Percentiles rank a stretch among this genome's conserved stretches.
phyloP scores from a whole-genome alignment of 1,140 invertebrate genomes.

The Stegodyphus dumicola region DNA sequence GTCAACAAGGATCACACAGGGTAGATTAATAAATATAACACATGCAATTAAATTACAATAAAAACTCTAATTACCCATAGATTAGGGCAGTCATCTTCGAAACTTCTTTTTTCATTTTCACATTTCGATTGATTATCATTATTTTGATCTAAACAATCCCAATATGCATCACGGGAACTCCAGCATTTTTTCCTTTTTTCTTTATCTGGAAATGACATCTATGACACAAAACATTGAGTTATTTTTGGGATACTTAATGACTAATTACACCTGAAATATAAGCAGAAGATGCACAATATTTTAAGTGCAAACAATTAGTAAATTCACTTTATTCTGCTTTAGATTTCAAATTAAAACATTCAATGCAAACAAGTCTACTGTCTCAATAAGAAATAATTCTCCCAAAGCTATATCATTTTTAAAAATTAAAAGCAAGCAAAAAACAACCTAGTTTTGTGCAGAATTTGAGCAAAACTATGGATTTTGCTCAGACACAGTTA shows the following conservation, averaged over 20 bases:
- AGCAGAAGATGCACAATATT: not conserved
- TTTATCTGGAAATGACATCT: slow-evolving; percentile 78
- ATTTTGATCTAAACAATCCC: slow-evolving; percentile 85
- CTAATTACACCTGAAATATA: not conserved
- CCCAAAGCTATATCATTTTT: too few relatives aligned
- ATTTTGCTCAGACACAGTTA: too few relatives aligned
- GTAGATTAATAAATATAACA: too few relatives aligned
- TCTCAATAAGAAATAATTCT: too few relatives aligned
- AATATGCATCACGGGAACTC: slow-evolving; percentile 85
- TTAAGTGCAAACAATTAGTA: too few relatives aligned
- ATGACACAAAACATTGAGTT: not conserved
- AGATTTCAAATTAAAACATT: not conserved
- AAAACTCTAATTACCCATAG: slow-evolving; percentile 79
- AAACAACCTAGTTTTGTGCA: too few relatives aligned
- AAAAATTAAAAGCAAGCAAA: too few relatives aligned
- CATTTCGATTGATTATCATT: slow-evolving; percentile 76
- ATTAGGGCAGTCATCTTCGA: slow-evolving; percentile 84
- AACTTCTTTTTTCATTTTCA: slow-evolving; percentile 78
- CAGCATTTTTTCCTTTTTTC: slow-evolving; percentile 84
- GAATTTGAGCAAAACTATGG: too few relatives aligned
- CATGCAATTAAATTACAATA: too few relatives aligned
- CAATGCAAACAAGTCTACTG: too few relatives aligned
- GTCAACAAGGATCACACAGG: too few relatives aligned
- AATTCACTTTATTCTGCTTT: not conserved
- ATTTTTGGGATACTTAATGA: not conserved